A percentile compares a stretch with the other conserved stretches of the same genome.
These are phyloP conservation scores for Corbicula japonica DNA, from an alignment of 2,888 invertebrate genomes.

Conservation along the genomic window DNA sequence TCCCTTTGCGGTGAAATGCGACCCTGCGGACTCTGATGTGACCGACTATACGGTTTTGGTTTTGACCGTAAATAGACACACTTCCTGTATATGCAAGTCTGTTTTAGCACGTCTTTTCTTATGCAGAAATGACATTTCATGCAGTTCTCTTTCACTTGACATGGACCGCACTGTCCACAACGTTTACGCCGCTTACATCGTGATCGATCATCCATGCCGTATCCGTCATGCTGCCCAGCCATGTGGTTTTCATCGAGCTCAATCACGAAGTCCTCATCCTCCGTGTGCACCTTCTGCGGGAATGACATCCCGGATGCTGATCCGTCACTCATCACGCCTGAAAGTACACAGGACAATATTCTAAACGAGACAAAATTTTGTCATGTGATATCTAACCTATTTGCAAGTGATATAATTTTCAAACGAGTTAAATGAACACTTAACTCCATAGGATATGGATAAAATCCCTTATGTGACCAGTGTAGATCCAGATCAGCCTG, in stretches of 20 bases:
- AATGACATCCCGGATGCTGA: slow-evolving; percentile 62
- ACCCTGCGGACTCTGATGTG: slow-evolving; percentile 57
- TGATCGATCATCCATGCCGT: slow-evolving; percentile 70
- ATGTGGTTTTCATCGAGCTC: slow-evolving; percentile 61
- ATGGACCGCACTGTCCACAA: slow-evolving; percentile 83
- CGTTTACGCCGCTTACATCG: slow-evolving; percentile 78
- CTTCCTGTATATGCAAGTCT: slow-evolving; percentile 82
- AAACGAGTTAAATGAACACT: too few relatives aligned
- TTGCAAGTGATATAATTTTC: too few relatives aligned
- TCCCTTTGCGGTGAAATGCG: slow-evolving; percentile 52
- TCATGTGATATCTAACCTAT: too few relatives aligned
- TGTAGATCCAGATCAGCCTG: too few relatives aligned
- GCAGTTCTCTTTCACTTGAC: slow-evolving; percentile 83
- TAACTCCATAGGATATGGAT: too few relatives aligned
- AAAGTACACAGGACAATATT: slow-evolving; percentile 11
- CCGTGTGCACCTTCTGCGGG: slow-evolving; percentile 73
- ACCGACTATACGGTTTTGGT: slow-evolving; percentile 72
- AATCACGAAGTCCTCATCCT: slow-evolving; percentile 75
- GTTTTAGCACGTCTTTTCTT: slow-evolving; percentile 81
- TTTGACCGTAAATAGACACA: slow-evolving; percentile 81
- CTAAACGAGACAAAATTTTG: too few relatives aligned
- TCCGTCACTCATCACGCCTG: slow-evolving; percentile 56
- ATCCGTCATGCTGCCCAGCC: slow-evolving; percentile 56
- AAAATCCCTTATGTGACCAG: too few relatives aligned
- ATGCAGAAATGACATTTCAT: slow-evolving; percentile 82